Base-by-base conservation (phyloP, 1,140 invertebrate genomes). In the Tenebrio molitor region DNA sequence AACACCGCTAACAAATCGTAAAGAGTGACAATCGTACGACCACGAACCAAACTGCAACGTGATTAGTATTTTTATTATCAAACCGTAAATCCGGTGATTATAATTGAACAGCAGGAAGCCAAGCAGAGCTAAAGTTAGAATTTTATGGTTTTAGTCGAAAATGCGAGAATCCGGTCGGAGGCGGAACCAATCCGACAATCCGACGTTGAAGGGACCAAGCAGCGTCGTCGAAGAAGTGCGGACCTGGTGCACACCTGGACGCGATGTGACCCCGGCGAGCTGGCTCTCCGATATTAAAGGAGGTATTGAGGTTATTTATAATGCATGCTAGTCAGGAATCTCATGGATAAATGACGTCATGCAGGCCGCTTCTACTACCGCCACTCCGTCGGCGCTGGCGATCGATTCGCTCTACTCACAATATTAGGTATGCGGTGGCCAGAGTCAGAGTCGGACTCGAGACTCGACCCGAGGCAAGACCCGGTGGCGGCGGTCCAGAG, bases 271-370 rank as follows among this genome's bases (percentile, higher is more conserved):
- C 50, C 46, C 23, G 50, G 50, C 23, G 21, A 23, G 17, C 53
- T n/a, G 46, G 17, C 29, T 46, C 53, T 50, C 53, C 42, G 33
- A 50, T 41, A 69, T 58, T 69, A 58, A 36, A 36, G 42, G 42
- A 69, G 46, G 39, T 69, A 69, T 69, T 50, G 68, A 74, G 75
- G 74, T 76, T 76, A 78, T 78, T 78, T 74, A 78, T 78, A 76
- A 78, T 76, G 69, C 72, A 74, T 73, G 70, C 70, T 44, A 78
- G 72, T 76, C 53, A 74, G 75, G 71, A 78, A 78, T 74, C 70
- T 76, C 69, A 76, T 76, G 72, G 74, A 74, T 50, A 74, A 29
- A 75, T 78, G 76, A 78, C 76, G 76, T 78, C 74, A 78, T 71
- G 33, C 70, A 73, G 41, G 58, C 64, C 23, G 63, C 66, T 74